A percentile compares a stretch with the other conserved stretches of the same genome.
Conservation (phyloP, 1,140 invertebrate species). For the Trachymyrmex cornetzi region DNA sequence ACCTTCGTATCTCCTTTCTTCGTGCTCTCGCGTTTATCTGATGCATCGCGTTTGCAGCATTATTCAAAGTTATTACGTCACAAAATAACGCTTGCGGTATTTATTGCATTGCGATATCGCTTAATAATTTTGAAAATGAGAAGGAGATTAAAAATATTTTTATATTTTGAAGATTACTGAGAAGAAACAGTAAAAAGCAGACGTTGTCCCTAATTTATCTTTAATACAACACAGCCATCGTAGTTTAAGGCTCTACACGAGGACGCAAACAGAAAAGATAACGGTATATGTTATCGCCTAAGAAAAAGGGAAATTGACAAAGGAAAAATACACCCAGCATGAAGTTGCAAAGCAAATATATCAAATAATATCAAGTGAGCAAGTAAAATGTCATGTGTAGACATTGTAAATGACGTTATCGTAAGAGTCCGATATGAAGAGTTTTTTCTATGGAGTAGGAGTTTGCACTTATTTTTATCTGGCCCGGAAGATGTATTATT, state of each 20-base stretch:
- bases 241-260: neutral
- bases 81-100: slow-evolving; percentile 10
- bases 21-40: slow-evolving; percentile 42
- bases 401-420: slow-evolving; percentile 62
- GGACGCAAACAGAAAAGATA: slow-evolving; percentile 3
- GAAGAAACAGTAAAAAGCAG: neutral
- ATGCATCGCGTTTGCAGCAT: neutral
- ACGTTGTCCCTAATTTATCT: neutral
- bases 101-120: neutral
- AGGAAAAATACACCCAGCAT: neutral
- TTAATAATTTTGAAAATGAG: neutral
- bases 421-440: slow-evolving; percentile 9
- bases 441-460: slow-evolving; percentile 23
- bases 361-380: slow-evolving; percentile 15
- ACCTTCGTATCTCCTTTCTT: slow-evolving; percentile 10
- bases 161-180: neutral
- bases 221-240: neutral
- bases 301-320: neutral
- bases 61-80: slow-evolving; percentile 26
- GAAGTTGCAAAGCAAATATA: slow-evolving; percentile 41
- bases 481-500: neutral
- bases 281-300: neutral
- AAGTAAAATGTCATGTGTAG: slow-evolving; percentile 52
- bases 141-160: neutral
- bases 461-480: slow-evolving; percentile 55